A percentile compares a stretch with the other conserved stretches of the same genome.
These are phyloP conservation scores for Pogona vitticeps DNA, from an alignment of 2,113 vertebrate genomes.

Conservation along the genomic window DNA sequence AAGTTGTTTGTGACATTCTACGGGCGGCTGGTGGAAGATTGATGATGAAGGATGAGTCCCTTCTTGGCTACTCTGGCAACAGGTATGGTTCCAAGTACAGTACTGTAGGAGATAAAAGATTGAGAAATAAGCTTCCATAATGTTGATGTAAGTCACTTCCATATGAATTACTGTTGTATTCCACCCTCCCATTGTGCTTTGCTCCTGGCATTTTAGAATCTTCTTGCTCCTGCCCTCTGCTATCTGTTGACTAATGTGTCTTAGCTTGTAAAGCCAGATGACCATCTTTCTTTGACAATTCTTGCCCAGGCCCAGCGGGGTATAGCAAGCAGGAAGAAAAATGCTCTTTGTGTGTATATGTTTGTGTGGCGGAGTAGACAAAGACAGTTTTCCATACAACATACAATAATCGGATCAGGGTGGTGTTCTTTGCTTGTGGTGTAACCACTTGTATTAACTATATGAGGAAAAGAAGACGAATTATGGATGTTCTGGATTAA, in stretches of 20 bases:
- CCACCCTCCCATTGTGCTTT: conserved; percentile 13
- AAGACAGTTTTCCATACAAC: conserved; percentile 29
- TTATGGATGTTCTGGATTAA: conserved; percentile 7
- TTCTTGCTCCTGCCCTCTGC: conserved; percentile 30
- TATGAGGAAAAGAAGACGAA: not conserved
- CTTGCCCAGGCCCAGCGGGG: conserved; percentile 34
- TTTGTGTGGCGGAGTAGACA: not conserved
- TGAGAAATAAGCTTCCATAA: not conserved
- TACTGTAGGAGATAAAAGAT: not conserved
- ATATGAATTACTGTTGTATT: conserved; percentile 20
- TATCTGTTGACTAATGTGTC: not conserved
- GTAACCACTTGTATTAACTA: not conserved
- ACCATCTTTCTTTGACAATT: conserved; percentile 35
- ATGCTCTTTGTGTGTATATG: conserved; percentile 14
- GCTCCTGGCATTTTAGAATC: conserved; percentile 50
- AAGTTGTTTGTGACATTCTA: too few relatives aligned
- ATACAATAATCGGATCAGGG: not conserved
- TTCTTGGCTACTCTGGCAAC: not conserved
- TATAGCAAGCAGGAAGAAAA: conserved; percentile 40
- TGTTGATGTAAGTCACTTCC: conserved; percentile 47
- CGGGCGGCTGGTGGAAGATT: not conserved
- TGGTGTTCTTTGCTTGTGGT: not conserved
- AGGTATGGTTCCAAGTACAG: not conserved
- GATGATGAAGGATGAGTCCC: not conserved
- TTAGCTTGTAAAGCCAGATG: conserved; percentile 44